Evolutionary conservation across 2,113 vertebrate species (phyloP), one percentile per base, ranked within the genome.

Genomic region (Electrona antarctica): DNA sequence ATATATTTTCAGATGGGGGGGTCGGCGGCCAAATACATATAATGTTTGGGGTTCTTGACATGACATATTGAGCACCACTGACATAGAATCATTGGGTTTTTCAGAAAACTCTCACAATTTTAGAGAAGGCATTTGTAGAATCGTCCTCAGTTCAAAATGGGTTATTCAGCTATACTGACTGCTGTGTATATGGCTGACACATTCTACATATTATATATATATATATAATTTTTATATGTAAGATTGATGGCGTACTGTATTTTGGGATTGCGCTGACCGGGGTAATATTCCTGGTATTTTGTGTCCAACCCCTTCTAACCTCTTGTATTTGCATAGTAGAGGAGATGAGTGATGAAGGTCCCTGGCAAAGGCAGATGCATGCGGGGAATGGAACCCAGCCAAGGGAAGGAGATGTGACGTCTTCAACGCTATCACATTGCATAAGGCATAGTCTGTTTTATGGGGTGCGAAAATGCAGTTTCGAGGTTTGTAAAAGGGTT

Each of bases 161-260:
- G 21, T 21, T 21, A 92, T 91, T 92, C 86, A 90, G 79, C 85
- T 86, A 88, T 84, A 78, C 76, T 80, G 87, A 87, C 87, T 86
- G 88, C 87, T 88, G 87, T 89, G 89, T 81, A 79, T 57, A 73
- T 72, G 57, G 56, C 79, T 41, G 33, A 41, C 33, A 41, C 33
- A 41, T 41, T 21, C 21, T 21, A 21, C 21, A 21, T 21, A 21
- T 0, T 6, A 8, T 12, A 56, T n/a, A 56, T n/a, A 14, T n/a
- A 14, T n/a, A 56, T n/a, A 55, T n/a, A 4, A 64, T 80, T 67
- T 77, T 85, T 81, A 74, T 60, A 28, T 21, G 21, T 21, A 73
- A 89, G 91, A 91, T 91, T 78, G 82, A 92, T 92, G 85, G 69
- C 65, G 64, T 81, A 83, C 82, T 89, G 84, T 79, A 84, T 89